A percentile compares a stretch with the other conserved stretches of the same genome.
These are phyloP conservation scores for Rapana venosa DNA, from an alignment of 2,888 invertebrate genomes.

Conservation along the genomic window DNA sequence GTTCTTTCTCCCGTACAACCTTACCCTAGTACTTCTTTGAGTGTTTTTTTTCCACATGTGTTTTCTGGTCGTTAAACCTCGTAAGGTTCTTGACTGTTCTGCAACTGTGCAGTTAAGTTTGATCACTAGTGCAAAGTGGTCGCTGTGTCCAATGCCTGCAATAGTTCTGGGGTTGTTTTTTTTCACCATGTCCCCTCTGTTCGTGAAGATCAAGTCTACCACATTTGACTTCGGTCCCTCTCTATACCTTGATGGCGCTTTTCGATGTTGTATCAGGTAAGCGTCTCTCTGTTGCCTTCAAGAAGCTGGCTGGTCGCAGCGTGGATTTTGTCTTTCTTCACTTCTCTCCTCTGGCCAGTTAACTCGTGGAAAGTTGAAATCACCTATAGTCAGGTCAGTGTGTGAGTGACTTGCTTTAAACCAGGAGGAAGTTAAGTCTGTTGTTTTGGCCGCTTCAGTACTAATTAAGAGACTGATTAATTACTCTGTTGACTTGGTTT, in stretches of 20 bases:
- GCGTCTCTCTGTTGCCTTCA: slow-evolving; percentile 32
- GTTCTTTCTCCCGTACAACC: slow-evolving; percentile 14
- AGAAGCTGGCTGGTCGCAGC: not conserved
- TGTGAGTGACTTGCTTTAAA: no score
- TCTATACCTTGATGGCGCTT: slow-evolving; percentile 4
- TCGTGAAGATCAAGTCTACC: slow-evolving; percentile 25
- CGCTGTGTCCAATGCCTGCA: slow-evolving; percentile 21
- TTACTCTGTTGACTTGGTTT: no score
- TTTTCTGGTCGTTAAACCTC: not conserved
- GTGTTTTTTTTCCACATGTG: no score
- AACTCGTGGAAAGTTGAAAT: slow-evolving; percentile 21
- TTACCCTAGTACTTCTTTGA: slow-evolving; percentile 1
- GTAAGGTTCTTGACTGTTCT: not conserved
- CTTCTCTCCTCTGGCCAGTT: slow-evolving; percentile 9
- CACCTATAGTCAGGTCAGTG: not conserved
- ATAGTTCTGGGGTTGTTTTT: not conserved
- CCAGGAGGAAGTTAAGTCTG: no score
- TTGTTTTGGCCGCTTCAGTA: no score
- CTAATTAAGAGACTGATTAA: no score
- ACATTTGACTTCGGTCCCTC: slow-evolving; percentile 3
- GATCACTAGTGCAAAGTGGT: slow-evolving; percentile 19
- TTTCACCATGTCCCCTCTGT: not conserved
- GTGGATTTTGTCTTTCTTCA: not conserved
- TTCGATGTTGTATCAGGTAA: not conserved
- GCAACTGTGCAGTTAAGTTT: slow-evolving; percentile 18